A percentile compares a stretch with the other conserved stretches of the same genome.
These are phyloP conservation scores for Arge pagana DNA, from an alignment of 2,888 invertebrate genomes.

Conservation along the genomic window DNA sequence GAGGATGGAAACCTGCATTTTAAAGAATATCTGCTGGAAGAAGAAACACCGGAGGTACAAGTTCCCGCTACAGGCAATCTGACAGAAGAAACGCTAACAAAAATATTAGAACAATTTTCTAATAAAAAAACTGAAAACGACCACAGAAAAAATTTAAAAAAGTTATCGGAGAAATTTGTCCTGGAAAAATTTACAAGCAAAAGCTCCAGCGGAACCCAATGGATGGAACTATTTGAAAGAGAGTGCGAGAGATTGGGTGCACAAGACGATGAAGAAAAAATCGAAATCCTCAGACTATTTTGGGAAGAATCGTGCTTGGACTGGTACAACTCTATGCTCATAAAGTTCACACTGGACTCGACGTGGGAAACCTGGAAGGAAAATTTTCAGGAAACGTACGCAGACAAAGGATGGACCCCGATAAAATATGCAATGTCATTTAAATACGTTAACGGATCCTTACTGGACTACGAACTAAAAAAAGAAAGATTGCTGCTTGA, in stretches of 20 bases:
- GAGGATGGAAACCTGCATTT: conserved; percentile 32
- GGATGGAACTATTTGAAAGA: conserved; percentile 28
- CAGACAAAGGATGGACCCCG: conserved; percentile 26
- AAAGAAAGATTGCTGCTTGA: conserved; percentile 26
- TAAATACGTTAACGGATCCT: conserved; percentile 15
- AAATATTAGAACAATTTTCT: conserved; percentile 22
- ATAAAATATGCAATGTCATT: conserved; percentile 21
- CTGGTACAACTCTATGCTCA: conserved; percentile 27
- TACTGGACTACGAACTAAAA: conserved; percentile 20
- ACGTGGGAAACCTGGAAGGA: conserved; percentile 26
- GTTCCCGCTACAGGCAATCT: conserved; percentile 1
- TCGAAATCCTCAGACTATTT: conserved; percentile 21
- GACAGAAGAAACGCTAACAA: conserved; percentile 20
- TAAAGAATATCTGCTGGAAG: conserved; percentile 23
- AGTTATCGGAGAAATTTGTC: conserved; percentile 27
- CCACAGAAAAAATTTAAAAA: conserved; percentile 19
- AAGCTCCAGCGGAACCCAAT: conserved; percentile 22
- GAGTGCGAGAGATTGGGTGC: conserved; percentile 24
- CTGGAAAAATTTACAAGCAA: conserved; percentile 26
- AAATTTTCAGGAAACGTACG: conserved; percentile 26
- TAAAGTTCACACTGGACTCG: conserved; percentile 23
- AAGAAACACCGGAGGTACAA: neutral
- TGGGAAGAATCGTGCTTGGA: conserved; percentile 24
- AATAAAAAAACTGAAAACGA: conserved; percentile 17
- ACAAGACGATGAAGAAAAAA: conserved; percentile 23